Base-by-base conservation (phyloP, 92 coral and sea anemone species). In the Porites rus region DNA sequence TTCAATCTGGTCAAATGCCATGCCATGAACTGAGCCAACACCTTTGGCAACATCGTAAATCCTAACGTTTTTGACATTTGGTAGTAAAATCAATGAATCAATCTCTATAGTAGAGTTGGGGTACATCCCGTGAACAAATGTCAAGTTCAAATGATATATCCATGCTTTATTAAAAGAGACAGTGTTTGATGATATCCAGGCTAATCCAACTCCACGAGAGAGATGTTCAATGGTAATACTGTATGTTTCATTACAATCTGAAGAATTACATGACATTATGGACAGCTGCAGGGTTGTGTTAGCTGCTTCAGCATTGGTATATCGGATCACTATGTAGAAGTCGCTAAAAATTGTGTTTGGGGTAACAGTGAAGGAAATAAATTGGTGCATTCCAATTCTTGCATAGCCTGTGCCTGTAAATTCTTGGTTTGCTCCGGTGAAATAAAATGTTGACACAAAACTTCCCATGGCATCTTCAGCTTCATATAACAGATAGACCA, bases 371-470 rank as follows among this genome's bases (percentile, higher is more conserved):
- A 97, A 93, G 64, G 83, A 64, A 43, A 97, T 86, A 84, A 80
- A 92, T 87, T 93, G 95, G 2, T 75, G 43, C 17, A 64, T 24
- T 17, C 65, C 75, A 13, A 97, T 89, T 74, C 74, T 91, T 43
- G 84, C 94, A 72, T 97, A 97, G 14, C 99, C 99, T 78, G 92
- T 90, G 11, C 98, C 99, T 24, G 99, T 95, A 88, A 97, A 97
- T 69, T 76, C 69, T 64, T 79, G 91, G 20, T 84, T 81, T 51
- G 86, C 90, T 31, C 91, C 98, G 16, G 76, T 69, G 51, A 91
- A 73, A 79, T 97, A 87, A 6, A 98, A 86, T 14, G 96, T 92
- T 22, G 91, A 73, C 1, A 62, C 68, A 80, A 88, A 94, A 91
- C 70, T 87, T 38, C 99, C 99, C 19, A 76, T 25, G 21, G 95